phyloP scores from a whole-genome alignment of 2,888 invertebrate genomes.

The Drosophila sordidapex region DNA sequence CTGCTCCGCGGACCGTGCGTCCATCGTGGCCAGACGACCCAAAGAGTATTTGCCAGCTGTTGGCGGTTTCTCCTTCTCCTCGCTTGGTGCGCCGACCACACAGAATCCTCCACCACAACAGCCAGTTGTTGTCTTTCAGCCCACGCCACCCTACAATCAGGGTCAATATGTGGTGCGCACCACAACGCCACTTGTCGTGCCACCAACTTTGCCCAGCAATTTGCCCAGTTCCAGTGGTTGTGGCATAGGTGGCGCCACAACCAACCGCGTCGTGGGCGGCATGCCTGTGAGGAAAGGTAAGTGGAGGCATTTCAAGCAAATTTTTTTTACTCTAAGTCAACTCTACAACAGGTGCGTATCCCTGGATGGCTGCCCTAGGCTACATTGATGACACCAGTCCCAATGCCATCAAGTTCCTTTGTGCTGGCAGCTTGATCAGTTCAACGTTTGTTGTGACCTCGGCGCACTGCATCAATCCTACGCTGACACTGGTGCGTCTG shows the following conservation, averaged over 20 bases:
- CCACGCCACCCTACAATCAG: constrained; percentile 64
- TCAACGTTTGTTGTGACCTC: constrained; percentile 90
- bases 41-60: constrained; percentile 52
- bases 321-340: not conserved
- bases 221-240: constrained; percentile 82
- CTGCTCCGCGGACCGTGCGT: constrained; percentile 52
- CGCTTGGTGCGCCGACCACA: constrained; percentile 43
- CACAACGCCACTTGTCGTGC: not conserved
- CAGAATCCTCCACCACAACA: constrained; percentile 9
- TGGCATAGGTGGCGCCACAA: constrained; percentile 85
- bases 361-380: constrained; percentile 93
- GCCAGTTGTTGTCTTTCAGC: constrained; percentile 53
- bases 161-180: constrained; percentile 12
- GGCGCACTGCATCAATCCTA: constrained; percentile 85
- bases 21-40: constrained; percentile 42
- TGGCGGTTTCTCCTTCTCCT: constrained; percentile 58
- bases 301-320: not conserved
- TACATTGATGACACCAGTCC: constrained; percentile 85
- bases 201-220: not conserved
- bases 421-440: constrained; percentile 90
- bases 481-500: constrained; percentile 87
- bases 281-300: constrained; percentile 76
- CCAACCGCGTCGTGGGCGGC: constrained; percentile 87
- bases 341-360: constrained; percentile 88
- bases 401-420: constrained; percentile 87